Evolutionary conservation across 2,113 vertebrate species (phyloP), one percentile per base, ranked within the genome.

Genomic region (Puntigrus tetrazona): DNA sequence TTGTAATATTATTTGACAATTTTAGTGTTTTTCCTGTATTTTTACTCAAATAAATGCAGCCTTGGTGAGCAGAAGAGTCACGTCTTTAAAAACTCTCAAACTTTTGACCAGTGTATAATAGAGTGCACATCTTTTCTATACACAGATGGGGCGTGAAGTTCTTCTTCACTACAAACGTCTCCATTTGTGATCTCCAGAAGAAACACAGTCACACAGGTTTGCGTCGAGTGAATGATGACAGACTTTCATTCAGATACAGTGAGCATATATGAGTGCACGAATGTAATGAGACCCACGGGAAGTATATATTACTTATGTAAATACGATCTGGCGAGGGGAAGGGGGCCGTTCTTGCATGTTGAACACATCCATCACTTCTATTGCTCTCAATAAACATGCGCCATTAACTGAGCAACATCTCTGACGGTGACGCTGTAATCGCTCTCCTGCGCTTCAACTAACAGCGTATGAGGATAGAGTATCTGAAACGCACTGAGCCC

Each of bases 321-420:
- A 61, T 75, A 34, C 72, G 84, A 69, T 63, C 4, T 8, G 13
- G 75, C 7, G 25, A 43, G 55, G 69, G 57, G 38, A 81, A 10
- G 34, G 22, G 63, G 4, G 1, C 59, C 52, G 78, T 52, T 73
- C 43, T 25, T 59, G 41, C 72, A 86, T 70, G 75, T 78, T 92
- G 88, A 93, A 93, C 90, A 87, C 91, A 92, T 92, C 89, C 86
- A 93, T 93, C 91, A 91, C 73, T 77, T 87, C 81, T 89, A 85
- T 78, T 87, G 82, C 82, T 90, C 91, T 91, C 89, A 89, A 91
- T 90, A 80, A 85, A 85, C 87, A 69, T 61, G 25, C 52, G 47
- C 45, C 65, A 50, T 86, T 89, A 91, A 88, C 45, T n/a, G 78
- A 84, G 73, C 85, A 87, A 43, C 80, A 34, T 89, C 84, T 88